These are phyloP conservation scores for Eupeodes corollae DNA, from an alignment of 1,140 invertebrate genomes.

Conservation along the genomic window DNA sequence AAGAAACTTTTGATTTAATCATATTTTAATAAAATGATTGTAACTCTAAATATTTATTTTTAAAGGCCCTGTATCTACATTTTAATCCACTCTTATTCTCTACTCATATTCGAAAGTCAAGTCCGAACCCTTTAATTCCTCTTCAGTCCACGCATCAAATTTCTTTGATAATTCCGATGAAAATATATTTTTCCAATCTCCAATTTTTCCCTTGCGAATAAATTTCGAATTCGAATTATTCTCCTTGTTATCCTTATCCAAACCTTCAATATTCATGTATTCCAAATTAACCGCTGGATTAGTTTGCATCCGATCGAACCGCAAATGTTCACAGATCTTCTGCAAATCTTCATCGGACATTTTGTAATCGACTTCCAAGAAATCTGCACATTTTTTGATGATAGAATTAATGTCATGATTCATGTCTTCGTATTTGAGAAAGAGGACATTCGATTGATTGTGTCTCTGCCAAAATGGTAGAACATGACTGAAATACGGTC, in stretches of 20 bases:
- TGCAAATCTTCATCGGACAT: slow-evolving; percentile 52
- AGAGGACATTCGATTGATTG: slow-evolving; percentile 62
- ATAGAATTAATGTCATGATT: slow-evolving; percentile 53
- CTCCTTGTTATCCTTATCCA: slow-evolving; percentile 34
- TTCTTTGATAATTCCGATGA: slow-evolving; percentile 50
- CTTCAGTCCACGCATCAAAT: slow-evolving; percentile 65
- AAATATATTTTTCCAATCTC: slow-evolving; percentile 78
- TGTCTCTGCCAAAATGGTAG: slow-evolving; percentile 59
- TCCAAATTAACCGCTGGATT: slow-evolving; percentile 68
- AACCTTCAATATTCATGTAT: slow-evolving; percentile 41
- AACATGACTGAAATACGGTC: slow-evolving; percentile 60
- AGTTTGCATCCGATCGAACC: slow-evolving; percentile 68
- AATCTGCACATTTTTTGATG: slow-evolving; percentile 57
- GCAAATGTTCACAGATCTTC: slow-evolving; percentile 59
- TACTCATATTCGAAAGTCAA: slow-evolving; percentile 46
- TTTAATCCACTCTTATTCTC: background rate
- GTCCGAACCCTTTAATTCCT: slow-evolving; percentile 52
- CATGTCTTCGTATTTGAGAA: slow-evolving; percentile 80
- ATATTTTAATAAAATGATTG: too few species aligned
- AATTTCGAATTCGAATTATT: slow-evolving; percentile 40
- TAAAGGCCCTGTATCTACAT: too few species aligned
- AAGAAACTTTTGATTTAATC: too few species aligned
- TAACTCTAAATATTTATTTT: too few species aligned
- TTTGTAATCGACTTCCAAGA: slow-evolving; percentile 50
- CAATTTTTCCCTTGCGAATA: slow-evolving; percentile 69